Conservation (phyloP, 2,113 vertebrate genomes). For the Pyxicephalus adspersus region DNA sequence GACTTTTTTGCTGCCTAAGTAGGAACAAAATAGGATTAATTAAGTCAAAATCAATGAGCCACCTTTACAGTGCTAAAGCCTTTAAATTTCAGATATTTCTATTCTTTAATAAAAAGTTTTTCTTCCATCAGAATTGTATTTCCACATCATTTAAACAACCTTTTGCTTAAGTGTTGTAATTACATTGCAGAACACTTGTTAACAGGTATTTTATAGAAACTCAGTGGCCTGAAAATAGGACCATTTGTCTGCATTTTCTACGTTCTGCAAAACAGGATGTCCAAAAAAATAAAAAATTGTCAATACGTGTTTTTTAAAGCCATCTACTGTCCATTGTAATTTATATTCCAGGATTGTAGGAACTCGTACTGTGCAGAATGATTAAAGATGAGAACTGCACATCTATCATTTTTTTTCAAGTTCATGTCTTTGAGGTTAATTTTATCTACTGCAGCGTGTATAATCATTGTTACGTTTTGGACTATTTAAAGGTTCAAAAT, state of each 20-base stretch:
- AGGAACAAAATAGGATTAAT: background rate
- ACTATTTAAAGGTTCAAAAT: too few relatives aligned
- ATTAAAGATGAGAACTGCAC: background rate
- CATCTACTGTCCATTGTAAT: background rate
- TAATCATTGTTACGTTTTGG: too few relatives aligned
- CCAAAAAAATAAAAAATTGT: background rate
- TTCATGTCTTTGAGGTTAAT: background rate
- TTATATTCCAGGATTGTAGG: background rate
- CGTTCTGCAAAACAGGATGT: background rate
- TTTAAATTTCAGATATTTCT: background rate
- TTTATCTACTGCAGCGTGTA: too few relatives aligned
- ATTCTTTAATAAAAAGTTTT: background rate
- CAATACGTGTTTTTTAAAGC: background rate
- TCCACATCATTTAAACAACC: constrained; percentile 4
- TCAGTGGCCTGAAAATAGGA: background rate
- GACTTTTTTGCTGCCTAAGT: background rate
- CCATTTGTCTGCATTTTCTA: background rate
- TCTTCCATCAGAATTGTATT: constrained; percentile 1
- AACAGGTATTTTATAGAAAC: constrained; percentile 3
- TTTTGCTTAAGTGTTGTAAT: constrained; percentile 19
- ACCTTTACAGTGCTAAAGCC: background rate
- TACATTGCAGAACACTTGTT: constrained; percentile 4
- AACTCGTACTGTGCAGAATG: too few relatives aligned
- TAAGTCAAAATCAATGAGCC: background rate
- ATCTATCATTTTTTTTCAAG: too few relatives aligned